Evolutionary conservation across 2,888 invertebrate genomes (phyloP).

Genomic region (Adineta ricciae): DNA sequence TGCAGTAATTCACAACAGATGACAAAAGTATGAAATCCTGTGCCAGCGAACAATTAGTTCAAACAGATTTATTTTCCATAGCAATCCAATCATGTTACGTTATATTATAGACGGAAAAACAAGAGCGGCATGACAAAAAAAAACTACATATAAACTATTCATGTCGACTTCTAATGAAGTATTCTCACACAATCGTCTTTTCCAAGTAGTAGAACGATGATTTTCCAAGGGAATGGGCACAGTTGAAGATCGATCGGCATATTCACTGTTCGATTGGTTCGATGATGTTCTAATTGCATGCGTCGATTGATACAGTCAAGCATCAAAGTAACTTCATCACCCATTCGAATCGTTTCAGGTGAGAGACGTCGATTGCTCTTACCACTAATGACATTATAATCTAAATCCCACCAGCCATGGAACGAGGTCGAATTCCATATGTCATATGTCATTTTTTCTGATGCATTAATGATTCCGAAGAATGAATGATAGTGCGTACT

Average conservation of each 20-base stretch:
- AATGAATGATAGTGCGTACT: background rate
- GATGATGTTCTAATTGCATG: background rate
- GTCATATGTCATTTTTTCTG: background rate
- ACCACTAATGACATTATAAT: background rate
- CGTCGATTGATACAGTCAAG: background rate
- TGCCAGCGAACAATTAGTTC: background rate
- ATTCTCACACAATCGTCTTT: background rate
- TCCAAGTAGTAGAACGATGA: background rate
- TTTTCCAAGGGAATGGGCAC: conserved; percentile 21
- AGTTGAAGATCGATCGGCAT: background rate
- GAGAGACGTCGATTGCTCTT: background rate
- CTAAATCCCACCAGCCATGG: background rate
- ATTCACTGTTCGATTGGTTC: background rate
- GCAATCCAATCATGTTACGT: background rate
- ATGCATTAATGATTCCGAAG: background rate
- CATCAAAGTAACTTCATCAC: background rate
- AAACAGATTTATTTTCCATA: background rate
- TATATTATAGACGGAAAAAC: too few species aligned
- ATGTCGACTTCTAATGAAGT: background rate
- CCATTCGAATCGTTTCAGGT: background rate
- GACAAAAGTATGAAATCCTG: background rate
- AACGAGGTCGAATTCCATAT: background rate
- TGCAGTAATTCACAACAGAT: background rate
- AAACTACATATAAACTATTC: too few species aligned
- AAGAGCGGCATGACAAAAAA: too few species aligned